Evolutionary conservation across 1,140 invertebrate species (phyloP), one percentile per base, ranked within the genome.

Genomic region (Drosophila nigromelanica): DNA sequence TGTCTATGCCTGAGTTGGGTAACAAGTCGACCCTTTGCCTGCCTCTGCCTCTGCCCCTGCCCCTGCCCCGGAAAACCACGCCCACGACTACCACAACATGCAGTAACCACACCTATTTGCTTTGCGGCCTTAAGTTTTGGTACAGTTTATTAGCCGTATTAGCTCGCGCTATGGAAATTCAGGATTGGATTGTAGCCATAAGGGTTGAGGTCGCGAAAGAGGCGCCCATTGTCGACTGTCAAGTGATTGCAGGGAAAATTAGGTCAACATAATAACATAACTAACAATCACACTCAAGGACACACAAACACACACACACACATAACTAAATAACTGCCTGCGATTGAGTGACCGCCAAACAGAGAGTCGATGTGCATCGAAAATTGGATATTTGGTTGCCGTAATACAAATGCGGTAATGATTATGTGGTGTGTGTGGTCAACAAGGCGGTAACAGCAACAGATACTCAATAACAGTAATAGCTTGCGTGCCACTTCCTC

Each of bases 161-260:
- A 79, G 73, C 52, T 68, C 71, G 79, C 73, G 73, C 71, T 77
- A 72, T 80, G 85, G 79, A 74, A 89, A 89, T 80, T 89, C 70
- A 67, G 79, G 52, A n/a, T 83, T 80, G 66, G 83, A 89, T 89
- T 80, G 76, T 64, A 68, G 69, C 67, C 73, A 64, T 67, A 70
- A 64, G 61, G 43, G 66, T 24, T 59, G 52, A 54, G 50, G 30
- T 33, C 56, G 24, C 45, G 47, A 12, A 52, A 14, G 6, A 51
- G 61, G 64, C 66, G 62, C 56, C 79, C 48, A 68, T 68, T 76
- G 78, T 54, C 71, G 78, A 54, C 64, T 67, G 45, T 89, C 72
- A 82, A 87, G 79, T 73, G 82, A 72, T 82, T 89, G 67, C 68
- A 68, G 59, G 67, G 62, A 76, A 83, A 89, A 89, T 89, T 89